Base-by-base conservation (phyloP, 1,140 invertebrate species). In the Ostrea edulis region DNA sequence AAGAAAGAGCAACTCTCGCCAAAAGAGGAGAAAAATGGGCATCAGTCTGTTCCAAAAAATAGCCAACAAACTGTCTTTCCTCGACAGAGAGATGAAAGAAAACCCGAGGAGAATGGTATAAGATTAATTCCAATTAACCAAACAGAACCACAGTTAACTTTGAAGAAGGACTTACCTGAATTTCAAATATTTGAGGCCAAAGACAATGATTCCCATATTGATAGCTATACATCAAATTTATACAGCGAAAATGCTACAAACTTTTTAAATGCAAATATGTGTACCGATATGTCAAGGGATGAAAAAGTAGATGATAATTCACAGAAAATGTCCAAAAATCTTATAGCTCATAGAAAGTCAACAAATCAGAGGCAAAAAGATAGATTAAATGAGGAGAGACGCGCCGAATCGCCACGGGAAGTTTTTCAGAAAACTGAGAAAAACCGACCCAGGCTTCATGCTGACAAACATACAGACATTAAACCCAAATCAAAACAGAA, bases 401-500 rank as follows among this genome's bases (percentile, higher is more conserved):
- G 84, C n/a, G 77, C 85, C 8, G 85, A 89, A 82, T 89, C 88
- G 17, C 88, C 88, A 68, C 54, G 85, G 20, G 88, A 89, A 65
- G 65, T 87, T 12, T 22, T 44, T 20, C 44, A 77, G 17, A 82
- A 82, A 82, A n/a, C 9, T 0, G 62, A 86, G 51, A 82, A 86
- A 81, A 86, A 86, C 17, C 25, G 68, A 52, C 55, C 53, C 12
- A 65, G 55, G 20, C 29, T 22, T 53, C 22, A 77, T 12, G 14
- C 22, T 22, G 54, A 82, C 53, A 29, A 82, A 52, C 55, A 77
- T 29, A 25, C 35, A 52, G 55, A 55, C 51, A 84, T 22, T 55
- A 83, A 77, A 88, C 68, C 71, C 58, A 84, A 82, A 52, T 51
- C 44, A n/a, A 62, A 25, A 35, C 62, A 81, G 11, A 84, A 71